phyloP scores from a whole-genome alignment of 2,888 invertebrate species.

The Mimumesa dahlbomi region DNA sequence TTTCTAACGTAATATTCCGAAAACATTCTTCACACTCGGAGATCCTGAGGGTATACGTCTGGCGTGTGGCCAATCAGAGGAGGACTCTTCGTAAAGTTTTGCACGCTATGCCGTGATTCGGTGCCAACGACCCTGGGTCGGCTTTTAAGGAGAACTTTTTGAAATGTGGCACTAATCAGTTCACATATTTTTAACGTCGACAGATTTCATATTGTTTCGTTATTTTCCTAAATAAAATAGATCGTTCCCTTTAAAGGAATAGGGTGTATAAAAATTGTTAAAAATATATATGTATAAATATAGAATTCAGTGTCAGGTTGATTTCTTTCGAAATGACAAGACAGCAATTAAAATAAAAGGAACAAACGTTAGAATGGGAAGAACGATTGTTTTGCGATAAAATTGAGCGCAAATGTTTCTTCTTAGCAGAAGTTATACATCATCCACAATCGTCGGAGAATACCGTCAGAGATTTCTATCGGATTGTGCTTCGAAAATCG shows the following conservation, averaged over 20 bases:
- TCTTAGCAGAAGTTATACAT: constrained; percentile 14
- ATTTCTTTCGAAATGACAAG: no score
- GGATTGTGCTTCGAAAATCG: constrained; percentile 38
- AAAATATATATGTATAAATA: no score
- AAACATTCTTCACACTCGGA: constrained; percentile 64
- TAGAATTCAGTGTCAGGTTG: no score
- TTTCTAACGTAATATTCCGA: constrained; percentile 61
- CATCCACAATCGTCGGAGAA: constrained; percentile 12
- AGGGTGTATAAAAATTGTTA: no score
- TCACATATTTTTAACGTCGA: constrained; percentile 25
- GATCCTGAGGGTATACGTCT: constrained; percentile 48
- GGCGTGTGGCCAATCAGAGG: constrained; percentile 61
- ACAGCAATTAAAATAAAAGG: background rate
- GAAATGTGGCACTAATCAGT: constrained; percentile 64
- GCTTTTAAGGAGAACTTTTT: constrained; percentile 59
- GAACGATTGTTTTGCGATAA: constrained; percentile 1
- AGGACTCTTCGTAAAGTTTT: constrained; percentile 53
- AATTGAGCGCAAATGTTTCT: constrained; percentile 4
- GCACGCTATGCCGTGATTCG: constrained; percentile 54
- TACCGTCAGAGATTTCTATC: constrained; percentile 24
- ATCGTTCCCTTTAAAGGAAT: no score
- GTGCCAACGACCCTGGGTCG: constrained; percentile 61
- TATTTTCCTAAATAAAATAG: no score
- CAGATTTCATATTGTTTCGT: no score
- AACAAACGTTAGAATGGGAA: background rate